Base-by-base conservation (phyloP, 1,140 invertebrate genomes). In the Cotesia glomerata region DNA sequence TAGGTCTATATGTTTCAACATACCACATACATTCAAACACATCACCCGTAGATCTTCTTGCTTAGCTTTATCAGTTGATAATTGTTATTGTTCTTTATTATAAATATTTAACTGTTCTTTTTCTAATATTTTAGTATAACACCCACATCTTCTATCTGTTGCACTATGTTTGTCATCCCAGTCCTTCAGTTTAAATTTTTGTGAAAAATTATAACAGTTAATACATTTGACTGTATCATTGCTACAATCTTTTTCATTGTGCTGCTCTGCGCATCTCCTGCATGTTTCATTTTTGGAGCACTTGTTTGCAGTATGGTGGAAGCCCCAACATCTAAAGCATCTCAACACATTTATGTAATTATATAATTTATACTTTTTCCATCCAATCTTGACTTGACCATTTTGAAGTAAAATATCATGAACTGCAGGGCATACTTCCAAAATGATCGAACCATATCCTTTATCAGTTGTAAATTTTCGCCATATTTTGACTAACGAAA, bases 341-440 rank as follows among this genome's bases (percentile, higher is more conserved):
- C 70, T 63, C n/a, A 72, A 5, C 3, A 72, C 39, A 56, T 36
- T 63, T 54, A 72, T 39, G 13, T n/a, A 72, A 52, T 72, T 58
- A 34, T 32, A 63, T 0, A 64, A 18, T 51, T 49, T 51, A 65
- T 39, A 72, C 9, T 36, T 72, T 72, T 72, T 49, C 51, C 36
- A 72, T 7, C 70, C 70, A 4, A 72, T 35, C 56, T 54, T 72
- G 4, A 72, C 56, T 65, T 36, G 51, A 14, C 4, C 39, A 36
- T 63, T 56, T 14, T 72, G 36, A 2, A 72, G 9, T 3, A 72
- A 54, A 3, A 11, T 5, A 65, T 72, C 34, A 52, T 72, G 62
- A 0, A 58, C 58, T 32, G n/a, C 35, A 52, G 70, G 61, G 16
- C 32, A 36, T 8, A 72, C 18, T 72, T 72, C 45, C 0, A 64